Conservation (phyloP, 2,888 invertebrate species). For the Dynastes maya region DNA sequence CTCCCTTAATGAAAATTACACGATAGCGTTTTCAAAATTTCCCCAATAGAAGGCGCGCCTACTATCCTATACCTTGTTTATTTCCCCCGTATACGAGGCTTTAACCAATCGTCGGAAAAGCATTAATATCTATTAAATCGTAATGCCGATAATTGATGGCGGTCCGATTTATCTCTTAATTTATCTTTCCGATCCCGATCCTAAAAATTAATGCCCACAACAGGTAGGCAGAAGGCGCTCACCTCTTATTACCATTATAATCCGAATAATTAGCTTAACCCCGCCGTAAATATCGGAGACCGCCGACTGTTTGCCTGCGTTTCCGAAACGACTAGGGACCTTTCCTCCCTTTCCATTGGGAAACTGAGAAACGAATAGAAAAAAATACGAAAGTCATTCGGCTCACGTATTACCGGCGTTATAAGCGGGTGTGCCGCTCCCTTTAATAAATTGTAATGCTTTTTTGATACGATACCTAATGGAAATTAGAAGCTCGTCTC, state of each 20-base stretch:
- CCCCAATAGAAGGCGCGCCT: no score
- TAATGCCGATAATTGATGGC: slow-evolving; percentile 17
- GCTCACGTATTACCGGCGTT: not conserved
- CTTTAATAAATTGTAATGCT: not conserved
- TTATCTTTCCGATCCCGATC: slow-evolving; percentile 9
- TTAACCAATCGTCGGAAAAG: not conserved
- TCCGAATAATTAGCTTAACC: slow-evolving; percentile 14
- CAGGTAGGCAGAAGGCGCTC: not conserved
- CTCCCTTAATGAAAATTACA: no score
- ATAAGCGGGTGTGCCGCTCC: not conserved
- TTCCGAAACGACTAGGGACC: not conserved
- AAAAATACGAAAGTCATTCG: not conserved
- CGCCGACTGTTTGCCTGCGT: not conserved
- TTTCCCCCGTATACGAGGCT: no score
- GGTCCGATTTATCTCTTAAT: slow-evolving; percentile 26
- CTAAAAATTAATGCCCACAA: slow-evolving; percentile 28
- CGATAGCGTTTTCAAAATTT: no score
- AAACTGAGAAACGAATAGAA: not conserved
- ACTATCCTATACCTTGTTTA: no score
- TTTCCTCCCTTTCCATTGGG: not conserved
- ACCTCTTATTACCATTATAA: slow-evolving; percentile 13
- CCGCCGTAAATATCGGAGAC: not conserved
- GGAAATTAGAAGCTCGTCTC: no score
- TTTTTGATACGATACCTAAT: no score
- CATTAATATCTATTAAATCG: slow-evolving; percentile 21